Evolutionary conservation across 2,888 invertebrate genomes (phyloP), one percentile per base, ranked within the genome.

Genomic region (Drosophila hamatofila): DNA sequence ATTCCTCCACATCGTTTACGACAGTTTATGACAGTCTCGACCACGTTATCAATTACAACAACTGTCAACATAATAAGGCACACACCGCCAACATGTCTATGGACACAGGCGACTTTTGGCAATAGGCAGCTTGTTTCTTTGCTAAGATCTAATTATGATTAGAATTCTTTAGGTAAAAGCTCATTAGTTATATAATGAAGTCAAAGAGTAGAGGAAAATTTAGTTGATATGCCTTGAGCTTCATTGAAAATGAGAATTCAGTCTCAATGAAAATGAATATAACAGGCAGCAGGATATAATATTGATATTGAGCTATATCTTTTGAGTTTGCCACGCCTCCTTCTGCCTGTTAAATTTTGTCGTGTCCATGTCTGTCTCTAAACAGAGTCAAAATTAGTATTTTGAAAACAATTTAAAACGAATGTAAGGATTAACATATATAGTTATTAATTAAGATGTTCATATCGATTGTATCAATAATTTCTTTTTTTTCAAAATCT

Each of bases 21-120:
- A 89, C 87, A 78, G 72, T 66, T 88, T 88, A 88, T 88, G 89
- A 86, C 89, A 78, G 84, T 78, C 80, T 83, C 69, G 81, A 61
- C 70, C 71, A 73, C 58, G 69, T 75, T 86, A 84, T 86, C 83
- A 88, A 83, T 83, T 81, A 83, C 83, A 78, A 69, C 55, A 73
- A 78, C 69, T 81, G 76, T 75, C 80, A 80, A 71, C 80, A 71
- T 33, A 75, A 79, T 67, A 75, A 70, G 76, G 68, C 60, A 63
- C 57, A 44, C 48, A 42, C 25, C 37, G 52, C 18, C 59, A 41
- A 39, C 27, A 59, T 46, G 35, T 37, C 55, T 54, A 61, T 74
- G 75, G 64, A 25, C 62, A 21, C 66, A 37, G 44, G 72, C 56
- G 18, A 18, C 21, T 42, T 67, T 54, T 33, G 27, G 48, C 52